Evolutionary conservation across 2,888 invertebrate genomes (phyloP).

Genomic region (Plebejus melissa): DNA sequence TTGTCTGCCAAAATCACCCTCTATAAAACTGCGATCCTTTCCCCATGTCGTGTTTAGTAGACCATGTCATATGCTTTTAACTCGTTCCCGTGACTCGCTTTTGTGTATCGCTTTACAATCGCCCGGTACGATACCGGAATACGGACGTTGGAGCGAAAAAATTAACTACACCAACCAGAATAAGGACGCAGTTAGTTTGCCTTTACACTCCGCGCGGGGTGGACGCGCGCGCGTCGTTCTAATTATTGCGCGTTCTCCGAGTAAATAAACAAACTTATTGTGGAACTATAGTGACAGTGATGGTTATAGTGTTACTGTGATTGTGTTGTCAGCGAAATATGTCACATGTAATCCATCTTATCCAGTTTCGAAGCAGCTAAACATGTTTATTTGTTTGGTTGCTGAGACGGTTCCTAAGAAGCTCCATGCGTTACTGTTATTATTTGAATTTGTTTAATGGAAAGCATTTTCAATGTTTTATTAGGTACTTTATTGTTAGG

Average conservation of each 20-base stretch:
- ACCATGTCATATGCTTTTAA: conserved; percentile 58
- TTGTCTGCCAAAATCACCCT: conserved; percentile 23
- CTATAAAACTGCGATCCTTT: conserved; percentile 37
- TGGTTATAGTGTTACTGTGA: conserved; percentile 42
- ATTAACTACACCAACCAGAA: conserved; percentile 22
- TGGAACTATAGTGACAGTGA: conserved; percentile 60
- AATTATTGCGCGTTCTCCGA: conserved; percentile 47
- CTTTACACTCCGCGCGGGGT: conserved; percentile 51
- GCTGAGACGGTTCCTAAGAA: conserved; percentile 57
- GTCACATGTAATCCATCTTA: conserved; percentile 53
- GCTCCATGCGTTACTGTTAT: conserved; percentile 47
- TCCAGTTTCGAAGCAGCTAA: conserved; percentile 61
- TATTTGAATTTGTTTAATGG: conserved; percentile 29
- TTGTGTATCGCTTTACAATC: conserved; percentile 48
- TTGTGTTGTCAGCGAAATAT: conserved; percentile 52
- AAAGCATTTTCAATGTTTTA: conserved; percentile 30
- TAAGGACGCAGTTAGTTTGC: conserved; percentile 49
- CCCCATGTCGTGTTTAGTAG: conserved; percentile 57
- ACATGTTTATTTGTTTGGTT: conserved; percentile 74
- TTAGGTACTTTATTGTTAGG: too few relatives aligned
- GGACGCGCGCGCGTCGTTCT: conserved; percentile 53
- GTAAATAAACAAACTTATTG: conserved; percentile 52
- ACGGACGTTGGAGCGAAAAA: conserved; percentile 29
- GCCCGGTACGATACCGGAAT: conserved; percentile 34
- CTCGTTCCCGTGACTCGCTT: conserved; percentile 68